phyloP scores from a whole-genome alignment of 2,888 invertebrate species.

The Formica aserva region DNA sequence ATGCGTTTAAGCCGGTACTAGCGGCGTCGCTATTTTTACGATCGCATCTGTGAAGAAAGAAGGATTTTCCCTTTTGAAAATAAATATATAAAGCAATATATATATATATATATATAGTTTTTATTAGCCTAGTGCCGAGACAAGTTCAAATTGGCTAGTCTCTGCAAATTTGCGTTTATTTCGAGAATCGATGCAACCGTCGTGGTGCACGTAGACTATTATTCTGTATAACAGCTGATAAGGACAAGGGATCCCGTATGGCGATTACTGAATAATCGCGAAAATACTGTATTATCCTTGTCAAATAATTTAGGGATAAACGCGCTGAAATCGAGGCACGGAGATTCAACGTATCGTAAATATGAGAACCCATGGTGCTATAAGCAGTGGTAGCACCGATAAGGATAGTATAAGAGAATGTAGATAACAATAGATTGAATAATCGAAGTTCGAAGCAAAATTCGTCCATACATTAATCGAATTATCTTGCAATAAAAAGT shows the following conservation, averaged over 20 bases:
- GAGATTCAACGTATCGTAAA: constrained; percentile 47
- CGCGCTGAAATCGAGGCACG: constrained; percentile 17
- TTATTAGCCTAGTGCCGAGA: not conserved
- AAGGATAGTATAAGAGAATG: constrained; percentile 55
- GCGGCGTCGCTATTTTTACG: constrained; percentile 5
- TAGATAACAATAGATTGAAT: constrained; percentile 48
- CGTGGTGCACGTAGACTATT: constrained; percentile 31
- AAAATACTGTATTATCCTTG: constrained; percentile 48
- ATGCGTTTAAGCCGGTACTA: constrained; percentile 11
- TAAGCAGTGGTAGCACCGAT: constrained; percentile 43
- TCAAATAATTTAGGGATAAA: constrained; percentile 46
- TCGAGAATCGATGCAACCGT: constrained; percentile 36
- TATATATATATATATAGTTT: no score
- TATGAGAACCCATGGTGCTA: constrained; percentile 20
- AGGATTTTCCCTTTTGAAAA: not conserved
- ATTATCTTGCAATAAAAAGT: constrained; percentile 33
- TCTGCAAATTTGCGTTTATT: constrained; percentile 12
- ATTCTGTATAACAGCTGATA: constrained; percentile 25
- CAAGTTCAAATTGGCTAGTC: not conserved
- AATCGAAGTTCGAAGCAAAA: constrained; percentile 41
- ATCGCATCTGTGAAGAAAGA: not conserved
- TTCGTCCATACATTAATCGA: constrained; percentile 23
- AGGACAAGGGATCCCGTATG: constrained; percentile 30
- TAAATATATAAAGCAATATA: not conserved
- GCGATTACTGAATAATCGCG: constrained; percentile 42